Percentiles rank a stretch among this genome's conserved stretches.
Conservation (phyloP, 1,140 invertebrate species). For the Palaemon carinicauda region DNA sequence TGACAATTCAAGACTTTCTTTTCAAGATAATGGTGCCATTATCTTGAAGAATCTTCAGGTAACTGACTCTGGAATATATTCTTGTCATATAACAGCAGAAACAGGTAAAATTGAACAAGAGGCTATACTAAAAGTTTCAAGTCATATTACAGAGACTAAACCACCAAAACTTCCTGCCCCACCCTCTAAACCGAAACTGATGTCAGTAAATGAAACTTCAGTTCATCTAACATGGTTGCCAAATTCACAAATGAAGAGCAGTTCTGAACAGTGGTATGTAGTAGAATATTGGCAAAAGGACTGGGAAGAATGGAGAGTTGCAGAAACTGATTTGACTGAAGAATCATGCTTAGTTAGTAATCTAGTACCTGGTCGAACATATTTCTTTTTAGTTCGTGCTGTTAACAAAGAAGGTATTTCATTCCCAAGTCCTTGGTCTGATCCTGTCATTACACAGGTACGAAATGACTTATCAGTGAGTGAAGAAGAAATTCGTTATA, state of each 20-base stretch:
- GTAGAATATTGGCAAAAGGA: slow-evolving; percentile 53
- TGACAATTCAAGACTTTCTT: slow-evolving; percentile 4
- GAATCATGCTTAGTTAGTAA: slow-evolving; percentile 36
- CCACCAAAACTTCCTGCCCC: slow-evolving; percentile 43
- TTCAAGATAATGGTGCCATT: slow-evolving; percentile 43
- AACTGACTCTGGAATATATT: slow-evolving; percentile 79
- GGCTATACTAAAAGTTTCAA: slow-evolving; percentile 27
- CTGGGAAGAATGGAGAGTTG: slow-evolving; percentile 53
- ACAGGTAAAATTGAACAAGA: slow-evolving; percentile 69
- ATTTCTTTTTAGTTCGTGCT: slow-evolving; percentile 51
- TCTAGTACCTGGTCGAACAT: slow-evolving; percentile 41
- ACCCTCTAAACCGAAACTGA: slow-evolving; percentile 48
- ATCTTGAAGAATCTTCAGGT: slow-evolving; percentile 39
- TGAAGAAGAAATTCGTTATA: slow-evolving; percentile 11
- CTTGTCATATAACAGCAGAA: slow-evolving; percentile 82
- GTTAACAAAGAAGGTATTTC: slow-evolving; percentile 47
- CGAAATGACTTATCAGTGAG: neutral
- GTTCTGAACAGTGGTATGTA: slow-evolving; percentile 35
- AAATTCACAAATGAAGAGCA: slow-evolving; percentile 40
- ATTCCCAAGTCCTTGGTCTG: slow-evolving; percentile 57
- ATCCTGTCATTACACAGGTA: slow-evolving; percentile 27
- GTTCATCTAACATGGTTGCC: slow-evolving; percentile 85
- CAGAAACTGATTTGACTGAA: slow-evolving; percentile 28
- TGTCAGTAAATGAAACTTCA: slow-evolving; percentile 73
- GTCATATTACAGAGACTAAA: neutral